A percentile compares a stretch with the other conserved stretches of the same genome.
phyloP scores from a whole-genome alignment of 2,888 invertebrate genomes.

The Drosophila neonasuta region DNA sequence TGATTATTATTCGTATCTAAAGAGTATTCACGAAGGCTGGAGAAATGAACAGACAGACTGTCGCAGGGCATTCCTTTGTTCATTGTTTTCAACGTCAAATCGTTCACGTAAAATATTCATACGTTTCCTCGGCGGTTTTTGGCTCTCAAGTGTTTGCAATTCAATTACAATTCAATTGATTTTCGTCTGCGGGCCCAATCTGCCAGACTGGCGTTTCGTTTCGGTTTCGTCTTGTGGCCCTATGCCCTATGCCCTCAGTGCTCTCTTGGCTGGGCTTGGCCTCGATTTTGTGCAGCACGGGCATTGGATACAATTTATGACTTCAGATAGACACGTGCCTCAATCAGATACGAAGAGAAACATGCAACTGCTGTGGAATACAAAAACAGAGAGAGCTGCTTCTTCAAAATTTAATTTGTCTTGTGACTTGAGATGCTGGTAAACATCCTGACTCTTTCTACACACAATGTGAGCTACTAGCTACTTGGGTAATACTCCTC shows the following conservation, averaged over 20 bases:
- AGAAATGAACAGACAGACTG: slow-evolving; percentile 10
- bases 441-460: not conserved
- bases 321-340: slow-evolving; percentile 32
- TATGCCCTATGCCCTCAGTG: slow-evolving; percentile 3
- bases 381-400: slow-evolving; percentile 2
- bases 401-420: slow-evolving; percentile 13
- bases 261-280: not conserved
- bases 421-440: not conserved
- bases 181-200: slow-evolving; percentile 63
- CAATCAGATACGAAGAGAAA: slow-evolving; percentile 27
- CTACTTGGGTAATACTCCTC: not conserved
- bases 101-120: slow-evolving; percentile 75
- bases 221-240: not conserved
- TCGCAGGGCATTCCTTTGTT: slow-evolving; percentile 30
- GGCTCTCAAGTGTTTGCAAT: slow-evolving; percentile 70
- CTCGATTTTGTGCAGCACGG: slow-evolving; percentile 11
- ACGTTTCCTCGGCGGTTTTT: slow-evolving; percentile 69
- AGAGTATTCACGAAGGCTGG: slow-evolving; percentile 31
- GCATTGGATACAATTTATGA: slow-evolving; percentile 41
- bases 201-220: slow-evolving; percentile 19
- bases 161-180: slow-evolving; percentile 75
- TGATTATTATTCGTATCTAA: not conserved
- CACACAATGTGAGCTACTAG: not conserved
- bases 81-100: slow-evolving; percentile 54
- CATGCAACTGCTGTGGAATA: slow-evolving; percentile 6